These are phyloP conservation scores for Xiphorhynchus erythropygius DNA, from an alignment of 2,797 vertebrate genomes.

Conservation along the genomic window DNA sequence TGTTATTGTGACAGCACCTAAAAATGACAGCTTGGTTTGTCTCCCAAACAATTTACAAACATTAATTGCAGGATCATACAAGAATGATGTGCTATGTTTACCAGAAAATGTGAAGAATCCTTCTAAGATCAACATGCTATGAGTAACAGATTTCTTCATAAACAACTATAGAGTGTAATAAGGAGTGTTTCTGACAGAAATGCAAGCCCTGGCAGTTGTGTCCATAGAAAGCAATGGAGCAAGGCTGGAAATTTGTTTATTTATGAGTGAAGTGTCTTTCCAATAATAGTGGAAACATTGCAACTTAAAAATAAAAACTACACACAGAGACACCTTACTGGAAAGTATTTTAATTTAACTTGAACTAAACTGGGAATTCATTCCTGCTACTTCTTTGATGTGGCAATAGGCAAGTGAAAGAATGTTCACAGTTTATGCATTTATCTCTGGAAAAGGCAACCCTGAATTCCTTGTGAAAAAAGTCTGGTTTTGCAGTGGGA, in stretches of 20 bases:
- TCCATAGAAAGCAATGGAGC: conserved; percentile 12
- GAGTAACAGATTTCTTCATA: conserved; percentile 27
- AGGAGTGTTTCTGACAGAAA: background rate
- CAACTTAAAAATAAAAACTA: conserved; percentile 1
- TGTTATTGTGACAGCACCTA: background rate
- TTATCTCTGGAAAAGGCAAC: conserved; percentile 11
- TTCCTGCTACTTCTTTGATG: background rate
- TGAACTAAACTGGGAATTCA: background rate
- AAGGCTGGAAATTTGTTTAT: conserved; percentile 22
- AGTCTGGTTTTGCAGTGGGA: background rate
- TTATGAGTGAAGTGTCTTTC: conserved; percentile 39
- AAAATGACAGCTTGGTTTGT: background rate
- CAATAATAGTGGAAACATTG: conserved; percentile 37
- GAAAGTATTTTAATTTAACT: conserved; percentile 10
- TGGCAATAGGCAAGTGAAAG: conserved; percentile 18
- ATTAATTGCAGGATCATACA: background rate
- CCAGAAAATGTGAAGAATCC: conserved; percentile 26
- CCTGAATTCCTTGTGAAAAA: background rate
- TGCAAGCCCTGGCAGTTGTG: background rate
- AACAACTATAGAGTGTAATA: background rate
- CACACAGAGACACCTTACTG: background rate
- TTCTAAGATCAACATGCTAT: conserved; percentile 11
- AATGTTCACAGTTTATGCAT: conserved; percentile 39
- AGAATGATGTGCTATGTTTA: background rate
- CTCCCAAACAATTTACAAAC: background rate